Evolutionary conservation across 2,113 vertebrate species (phyloP).

Genomic region (Procavia capensis): DNA sequence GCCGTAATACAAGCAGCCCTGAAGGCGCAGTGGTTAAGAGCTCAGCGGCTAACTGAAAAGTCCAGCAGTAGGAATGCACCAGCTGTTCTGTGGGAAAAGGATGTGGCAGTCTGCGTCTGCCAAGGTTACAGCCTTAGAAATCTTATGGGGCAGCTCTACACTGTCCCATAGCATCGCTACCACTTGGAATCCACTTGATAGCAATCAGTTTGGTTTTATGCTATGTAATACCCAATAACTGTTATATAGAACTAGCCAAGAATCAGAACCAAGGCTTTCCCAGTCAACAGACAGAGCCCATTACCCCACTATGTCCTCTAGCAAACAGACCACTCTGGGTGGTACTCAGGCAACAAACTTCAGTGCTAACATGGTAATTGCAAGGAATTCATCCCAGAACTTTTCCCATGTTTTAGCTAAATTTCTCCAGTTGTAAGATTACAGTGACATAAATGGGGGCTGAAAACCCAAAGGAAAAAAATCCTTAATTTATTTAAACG

Average conservation of each 20-base stretch:
- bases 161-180: no score
- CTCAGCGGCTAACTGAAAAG: neutral
- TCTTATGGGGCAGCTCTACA: no score
- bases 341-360: neutral
- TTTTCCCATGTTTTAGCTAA: conserved; percentile 25
- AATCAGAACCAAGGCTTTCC: neutral
- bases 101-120: no score
- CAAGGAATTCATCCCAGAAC: neutral
- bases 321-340: neutral
- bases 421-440: conserved; percentile 22
- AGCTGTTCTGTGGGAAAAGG: neutral
- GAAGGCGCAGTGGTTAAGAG: neutral
- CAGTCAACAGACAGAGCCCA: neutral
- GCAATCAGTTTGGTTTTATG: neutral
- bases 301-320: neutral
- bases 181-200: no score
- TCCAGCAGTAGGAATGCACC: neutral
- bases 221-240: neutral
- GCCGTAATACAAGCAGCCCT: neutral
- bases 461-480: conserved; percentile 30
- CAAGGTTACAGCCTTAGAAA: no score
- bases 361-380: neutral
- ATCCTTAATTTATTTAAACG: neutral
- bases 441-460: neutral
- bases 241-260: neutral